Conservation (phyloP, 1,140 invertebrate species). For the Drosophila pseudoobscura region DNA sequence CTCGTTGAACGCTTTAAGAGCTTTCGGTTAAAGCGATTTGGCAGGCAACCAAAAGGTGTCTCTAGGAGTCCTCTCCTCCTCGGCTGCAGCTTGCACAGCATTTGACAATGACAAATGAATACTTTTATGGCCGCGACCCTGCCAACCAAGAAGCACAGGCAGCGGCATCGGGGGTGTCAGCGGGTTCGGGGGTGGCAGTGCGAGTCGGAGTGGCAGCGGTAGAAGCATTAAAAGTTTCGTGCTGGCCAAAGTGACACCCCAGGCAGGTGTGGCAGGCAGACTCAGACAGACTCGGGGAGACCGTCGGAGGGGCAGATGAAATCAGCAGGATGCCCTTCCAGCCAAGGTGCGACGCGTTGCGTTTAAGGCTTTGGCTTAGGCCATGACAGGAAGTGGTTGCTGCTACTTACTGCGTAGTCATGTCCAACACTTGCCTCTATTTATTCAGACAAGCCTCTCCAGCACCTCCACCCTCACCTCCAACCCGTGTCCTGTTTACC, state of each 20-base stretch:
- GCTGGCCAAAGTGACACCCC: conserved; percentile 69
- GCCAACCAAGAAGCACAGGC: conserved; percentile 10
- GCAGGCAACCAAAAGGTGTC: conserved; percentile 48
- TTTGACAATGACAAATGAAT: conserved; percentile 80
- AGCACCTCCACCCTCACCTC: background rate
- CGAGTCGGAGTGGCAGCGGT: background rate
- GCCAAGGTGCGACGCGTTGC: conserved; percentile 35
- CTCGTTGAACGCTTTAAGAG: conserved; percentile 47
- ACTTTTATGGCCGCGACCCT: conserved; percentile 76
- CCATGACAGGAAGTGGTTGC: conserved; percentile 78
- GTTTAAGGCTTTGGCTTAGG: conserved; percentile 60
- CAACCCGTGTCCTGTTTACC: conserved; percentile 70
- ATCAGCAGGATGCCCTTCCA: conserved; percentile 6
- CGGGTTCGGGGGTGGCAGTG: no score
- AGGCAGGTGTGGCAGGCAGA: conserved; percentile 10
- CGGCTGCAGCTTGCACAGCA: conserved; percentile 45
- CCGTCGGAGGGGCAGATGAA: background rate
- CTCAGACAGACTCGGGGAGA: conserved; percentile 3
- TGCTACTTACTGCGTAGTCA: conserved; percentile 66
- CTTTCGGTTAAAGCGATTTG: conserved; percentile 53
- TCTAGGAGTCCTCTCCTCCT: conserved; percentile 11
- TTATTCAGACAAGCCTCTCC: conserved; percentile 57
- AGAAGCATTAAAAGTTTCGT: conserved; percentile 72
- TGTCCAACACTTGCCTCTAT: conserved; percentile 67
- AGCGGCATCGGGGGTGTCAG: background rate